Conservation (phyloP, 2,113 vertebrate species). For the Picathartes gymnocephalus region DNA sequence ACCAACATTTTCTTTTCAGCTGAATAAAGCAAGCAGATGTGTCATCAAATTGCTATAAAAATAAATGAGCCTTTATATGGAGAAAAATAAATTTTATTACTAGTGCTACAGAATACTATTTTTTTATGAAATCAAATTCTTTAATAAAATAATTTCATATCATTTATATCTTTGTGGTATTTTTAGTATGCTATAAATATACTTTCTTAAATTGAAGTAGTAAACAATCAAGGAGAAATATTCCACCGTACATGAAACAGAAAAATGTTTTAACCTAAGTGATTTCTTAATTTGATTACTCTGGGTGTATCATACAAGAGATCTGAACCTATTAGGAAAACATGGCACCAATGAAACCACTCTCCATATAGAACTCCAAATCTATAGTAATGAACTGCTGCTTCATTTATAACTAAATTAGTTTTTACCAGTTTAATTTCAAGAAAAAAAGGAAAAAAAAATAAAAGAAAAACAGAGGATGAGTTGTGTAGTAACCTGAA, state of each 20-base stretch:
- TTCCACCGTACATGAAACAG: neutral
- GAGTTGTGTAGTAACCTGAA: neutral
- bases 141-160: slow-evolving; percentile 72
- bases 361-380: neutral
- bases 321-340: neutral
- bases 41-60: slow-evolving; percentile 82
- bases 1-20: slow-evolving; percentile 78
- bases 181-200: slow-evolving; percentile 67
- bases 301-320: neutral
- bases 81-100: slow-evolving; percentile 79
- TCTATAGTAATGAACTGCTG: neutral
- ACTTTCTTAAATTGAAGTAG: slow-evolving; percentile 50
- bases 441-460: neutral
- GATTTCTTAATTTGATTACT: neutral
- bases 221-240: slow-evolving; percentile 39
- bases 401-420: neutral
- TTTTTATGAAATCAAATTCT: slow-evolving; percentile 72
- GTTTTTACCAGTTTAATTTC: neutral
- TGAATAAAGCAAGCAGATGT: slow-evolving; percentile 82
- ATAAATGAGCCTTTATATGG: slow-evolving; percentile 80
- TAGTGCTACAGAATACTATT: slow-evolving; percentile 68
- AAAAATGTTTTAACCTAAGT: neutral
- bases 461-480: neutral
- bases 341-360: neutral
- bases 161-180: slow-evolving; percentile 58